Percentiles rank a stretch among this genome's conserved stretches.
Conservation (phyloP, 2,888 invertebrate genomes). For the Parthenolecanium corni region DNA sequence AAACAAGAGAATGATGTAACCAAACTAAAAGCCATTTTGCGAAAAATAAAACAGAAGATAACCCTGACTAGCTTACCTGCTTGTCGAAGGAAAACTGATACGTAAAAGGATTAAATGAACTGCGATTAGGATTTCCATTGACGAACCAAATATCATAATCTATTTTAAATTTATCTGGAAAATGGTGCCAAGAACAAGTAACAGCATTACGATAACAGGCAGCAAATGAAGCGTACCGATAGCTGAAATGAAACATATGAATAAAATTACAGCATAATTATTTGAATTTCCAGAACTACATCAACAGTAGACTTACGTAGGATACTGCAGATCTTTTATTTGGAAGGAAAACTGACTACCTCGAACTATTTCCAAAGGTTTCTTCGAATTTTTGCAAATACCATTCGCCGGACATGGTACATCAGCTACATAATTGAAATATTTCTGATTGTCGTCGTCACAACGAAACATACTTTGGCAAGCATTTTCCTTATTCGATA, state of each 20-base stretch:
- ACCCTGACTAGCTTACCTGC: slow-evolving; percentile 47
- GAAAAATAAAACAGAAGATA: background rate
- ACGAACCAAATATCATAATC: slow-evolving; percentile 91
- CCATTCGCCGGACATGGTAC: slow-evolving; percentile 68
- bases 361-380: slow-evolving; percentile 71
- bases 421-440: slow-evolving; percentile 57
- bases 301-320: background rate
- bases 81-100: slow-evolving; percentile 95
- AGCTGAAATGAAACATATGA: slow-evolving; percentile 46
- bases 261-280: background rate
- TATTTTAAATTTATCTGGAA: slow-evolving; percentile 47
- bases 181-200: slow-evolving; percentile 75
- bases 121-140: slow-evolving; percentile 86
- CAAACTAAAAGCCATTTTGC: too few species aligned
- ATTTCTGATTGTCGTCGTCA: slow-evolving; percentile 66
- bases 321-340: slow-evolving; percentile 52
- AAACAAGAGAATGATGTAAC: slow-evolving; percentile 30
- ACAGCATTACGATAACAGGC: slow-evolving; percentile 73
- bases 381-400: slow-evolving; percentile 83
- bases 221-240: slow-evolving; percentile 92
- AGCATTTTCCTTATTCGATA: slow-evolving; percentile 54
- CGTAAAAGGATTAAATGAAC: slow-evolving; percentile 72
- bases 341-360: slow-evolving; percentile 89
- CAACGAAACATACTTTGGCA: slow-evolving; percentile 87
- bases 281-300: background rate